Evolutionary conservation across 2,113 vertebrate genomes (phyloP).

Genomic region (Lophotis ruficrista): DNA sequence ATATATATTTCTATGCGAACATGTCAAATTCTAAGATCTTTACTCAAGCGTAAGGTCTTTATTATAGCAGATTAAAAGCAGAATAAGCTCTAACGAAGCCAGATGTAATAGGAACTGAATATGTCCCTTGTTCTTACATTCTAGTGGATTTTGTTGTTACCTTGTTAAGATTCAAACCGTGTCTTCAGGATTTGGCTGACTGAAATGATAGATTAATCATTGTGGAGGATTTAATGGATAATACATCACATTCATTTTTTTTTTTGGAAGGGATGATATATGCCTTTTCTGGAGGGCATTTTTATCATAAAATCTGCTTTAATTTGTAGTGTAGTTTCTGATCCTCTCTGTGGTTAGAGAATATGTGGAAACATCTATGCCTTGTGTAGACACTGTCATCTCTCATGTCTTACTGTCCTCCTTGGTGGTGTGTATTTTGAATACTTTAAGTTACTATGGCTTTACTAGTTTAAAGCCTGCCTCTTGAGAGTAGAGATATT

Average conservation of each 20-base stretch:
- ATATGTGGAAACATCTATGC: slow-evolving; percentile 17
- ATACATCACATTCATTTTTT: background rate
- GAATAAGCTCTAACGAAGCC: slow-evolving; percentile 11
- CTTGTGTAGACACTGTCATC: background rate
- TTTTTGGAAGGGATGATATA: background rate
- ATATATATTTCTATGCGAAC: background rate
- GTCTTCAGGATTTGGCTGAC: background rate
- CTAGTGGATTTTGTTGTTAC: slow-evolving; percentile 15
- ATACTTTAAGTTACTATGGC: background rate
- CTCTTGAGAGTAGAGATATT: background rate
- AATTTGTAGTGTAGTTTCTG: slow-evolving; percentile 26
- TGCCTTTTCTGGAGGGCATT: slow-evolving; percentile 26
- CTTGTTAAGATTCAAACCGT: slow-evolving; percentile 19
- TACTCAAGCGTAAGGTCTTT: background rate
- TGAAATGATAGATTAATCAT: slow-evolving; percentile 18
- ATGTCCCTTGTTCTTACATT: slow-evolving; percentile 21
- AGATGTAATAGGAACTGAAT: background rate
- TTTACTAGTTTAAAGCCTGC: background rate
- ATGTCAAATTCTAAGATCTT: slow-evolving; percentile 5
- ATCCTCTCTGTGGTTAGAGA: slow-evolving; percentile 22
- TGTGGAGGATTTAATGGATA: background rate
- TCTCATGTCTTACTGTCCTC: background rate
- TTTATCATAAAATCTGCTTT: background rate
- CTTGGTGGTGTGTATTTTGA: background rate
- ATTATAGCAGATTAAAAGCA: slow-evolving; percentile 46